Evolutionary conservation across 2,797 vertebrate genomes (phyloP), one percentile per base, ranked within the genome.

Genomic region (Phyllotis vaccarum): DNA sequence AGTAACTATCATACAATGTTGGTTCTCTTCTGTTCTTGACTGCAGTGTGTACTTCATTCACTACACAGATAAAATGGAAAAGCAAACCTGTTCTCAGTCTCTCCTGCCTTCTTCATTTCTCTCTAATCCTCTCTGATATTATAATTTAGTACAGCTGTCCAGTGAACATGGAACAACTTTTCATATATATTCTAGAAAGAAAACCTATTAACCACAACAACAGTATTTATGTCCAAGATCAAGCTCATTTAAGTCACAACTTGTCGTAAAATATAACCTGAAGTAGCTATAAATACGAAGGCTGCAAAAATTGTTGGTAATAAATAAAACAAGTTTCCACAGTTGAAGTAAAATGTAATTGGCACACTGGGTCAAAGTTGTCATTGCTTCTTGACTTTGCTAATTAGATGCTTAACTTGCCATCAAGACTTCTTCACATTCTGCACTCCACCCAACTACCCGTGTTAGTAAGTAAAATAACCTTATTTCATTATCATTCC

Each of bases 181-280:
- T 82, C 58, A 87, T 90, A 74, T 2, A 60, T 87, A 2, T 19
- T 40, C 56, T 76, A 85, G 72, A 62, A 19, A 58, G 27, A 81
- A 89, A 94, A 54, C 21, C 54, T 22, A 76, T 86, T 74, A 62
- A 68, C 66, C 27, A 52, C 0, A 14, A 93, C 27, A 34, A 40
- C 2, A 49, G 34, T 52, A 70, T 89, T 86, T 86, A 64, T 56
- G 66, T 31, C n/a, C 40, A n/a, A 49, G 2, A 96, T 13, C 22
- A 52, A 27, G 29, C 12, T 58, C 27, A 76, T 43, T 86, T 80
- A 85, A 80, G 58, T 76, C 1, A 31, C 37, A 64, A 56, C 78
- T 91, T 91, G 74, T 82, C 22, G 22, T 66, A 82, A 91, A 96
- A 78, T 93, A 82, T 21, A 78, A 86, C 7, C 37, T 68, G 86